Evolutionary conservation across 2,797 vertebrate species (phyloP).

Genomic region (Spea hammondii): DNA sequence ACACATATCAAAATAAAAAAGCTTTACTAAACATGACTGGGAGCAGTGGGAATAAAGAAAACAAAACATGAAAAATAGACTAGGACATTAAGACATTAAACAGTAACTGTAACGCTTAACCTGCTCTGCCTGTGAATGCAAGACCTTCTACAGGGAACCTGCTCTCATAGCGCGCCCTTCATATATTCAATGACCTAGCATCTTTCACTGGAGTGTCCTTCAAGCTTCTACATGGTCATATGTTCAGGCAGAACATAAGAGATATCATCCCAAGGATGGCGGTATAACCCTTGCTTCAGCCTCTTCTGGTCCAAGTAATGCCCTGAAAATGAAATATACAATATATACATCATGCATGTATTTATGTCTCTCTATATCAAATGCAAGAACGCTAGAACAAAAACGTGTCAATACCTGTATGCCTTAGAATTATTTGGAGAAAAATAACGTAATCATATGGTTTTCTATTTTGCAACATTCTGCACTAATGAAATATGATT

Average conservation of each 20-base stretch:
- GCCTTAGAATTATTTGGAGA: not conserved
- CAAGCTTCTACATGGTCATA: slow-evolving; percentile 86
- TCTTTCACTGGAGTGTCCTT: slow-evolving; percentile 24
- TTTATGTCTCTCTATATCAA: not conserved
- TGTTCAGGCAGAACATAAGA: slow-evolving; percentile 96
- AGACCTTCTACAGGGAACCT: slow-evolving; percentile 2
- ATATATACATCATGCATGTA: not conserved
- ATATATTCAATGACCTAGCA: not conserved
- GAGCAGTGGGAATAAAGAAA: not conserved
- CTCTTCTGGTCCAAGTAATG: slow-evolving; percentile 98
- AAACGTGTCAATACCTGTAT: not conserved
- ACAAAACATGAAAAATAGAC: slow-evolving; percentile 4
- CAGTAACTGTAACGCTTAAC: slow-evolving; percentile 19
- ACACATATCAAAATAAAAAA: slow-evolving; percentile 54
- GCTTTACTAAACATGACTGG: slow-evolving; percentile 17
- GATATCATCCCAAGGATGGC: slow-evolving; percentile 98
- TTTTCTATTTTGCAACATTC: no score
- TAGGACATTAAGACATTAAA: slow-evolving; percentile 35
- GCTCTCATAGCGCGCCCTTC: not conserved
- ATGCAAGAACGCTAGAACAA: not conserved
- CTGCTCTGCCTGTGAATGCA: slow-evolving; percentile 25
- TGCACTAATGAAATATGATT: no score
- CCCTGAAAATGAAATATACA: slow-evolving; percentile 66
- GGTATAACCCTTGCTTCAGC: slow-evolving; percentile 93
- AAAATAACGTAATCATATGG: not conserved